Conservation (phyloP, 2,113 vertebrate species). For the Syngnathus typhle region DNA sequence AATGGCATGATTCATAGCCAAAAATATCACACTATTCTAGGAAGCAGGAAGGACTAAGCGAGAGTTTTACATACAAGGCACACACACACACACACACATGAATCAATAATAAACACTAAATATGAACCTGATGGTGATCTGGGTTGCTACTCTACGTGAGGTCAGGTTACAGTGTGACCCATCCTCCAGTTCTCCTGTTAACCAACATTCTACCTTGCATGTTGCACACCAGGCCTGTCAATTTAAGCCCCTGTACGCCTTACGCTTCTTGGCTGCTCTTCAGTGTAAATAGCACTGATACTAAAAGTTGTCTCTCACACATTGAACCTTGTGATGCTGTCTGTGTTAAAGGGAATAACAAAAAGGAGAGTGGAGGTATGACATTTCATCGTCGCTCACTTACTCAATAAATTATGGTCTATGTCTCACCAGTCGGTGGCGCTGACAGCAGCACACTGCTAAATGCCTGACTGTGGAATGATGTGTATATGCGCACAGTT, state of each 20-base stretch:
- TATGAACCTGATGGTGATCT: conserved; percentile 18
- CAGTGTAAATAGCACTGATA: background rate
- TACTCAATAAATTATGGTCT: background rate
- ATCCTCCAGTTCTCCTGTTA: background rate
- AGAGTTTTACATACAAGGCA: conserved; percentile 13
- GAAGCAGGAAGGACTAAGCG: conserved; percentile 4
- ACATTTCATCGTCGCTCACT: background rate
- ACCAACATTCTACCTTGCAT: conserved; percentile 1
- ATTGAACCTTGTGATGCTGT: background rate
- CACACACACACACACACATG: conserved; percentile 12
- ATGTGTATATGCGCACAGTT: background rate
- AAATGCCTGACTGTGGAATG: background rate
- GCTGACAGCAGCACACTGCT: background rate
- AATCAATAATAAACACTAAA: conserved; percentile 9
- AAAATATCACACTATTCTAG: conserved; percentile 23
- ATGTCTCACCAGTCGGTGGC: background rate
- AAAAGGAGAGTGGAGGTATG: background rate
- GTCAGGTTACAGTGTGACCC: conserved; percentile 17
- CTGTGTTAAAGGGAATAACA: background rate
- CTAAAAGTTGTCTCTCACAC: background rate
- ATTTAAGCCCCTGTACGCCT: background rate
- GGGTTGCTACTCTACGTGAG: background rate
- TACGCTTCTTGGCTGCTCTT: background rate
- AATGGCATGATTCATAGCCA: conserved; percentile 15
- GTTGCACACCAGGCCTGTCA: background rate